These are phyloP conservation scores for Pipistrellus nathusii DNA, from an alignment of 2,797 vertebrate genomes.

Conservation along the genomic window DNA sequence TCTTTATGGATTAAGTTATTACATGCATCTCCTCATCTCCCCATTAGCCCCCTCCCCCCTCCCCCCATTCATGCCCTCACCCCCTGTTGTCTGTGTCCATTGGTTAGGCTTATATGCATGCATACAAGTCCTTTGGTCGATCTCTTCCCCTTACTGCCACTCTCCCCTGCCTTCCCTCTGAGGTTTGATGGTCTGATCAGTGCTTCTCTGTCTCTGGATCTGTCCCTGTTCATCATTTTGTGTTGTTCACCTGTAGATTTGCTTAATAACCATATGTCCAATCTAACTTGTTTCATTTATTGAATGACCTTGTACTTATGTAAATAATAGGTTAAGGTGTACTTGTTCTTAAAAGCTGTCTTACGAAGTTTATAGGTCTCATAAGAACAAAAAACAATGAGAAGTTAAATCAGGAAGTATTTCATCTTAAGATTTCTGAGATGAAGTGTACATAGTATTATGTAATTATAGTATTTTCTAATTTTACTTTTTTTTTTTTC, in stretches of 20 bases:
- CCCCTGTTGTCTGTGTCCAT: too few species aligned
- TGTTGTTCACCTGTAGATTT: background rate
- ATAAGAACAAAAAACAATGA: background rate
- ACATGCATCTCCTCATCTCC: too few species aligned
- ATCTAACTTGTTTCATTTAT: background rate
- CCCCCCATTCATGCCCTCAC: too few species aligned
- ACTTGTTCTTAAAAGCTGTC: slow-evolving; percentile 25
- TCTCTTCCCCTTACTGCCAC: too few species aligned
- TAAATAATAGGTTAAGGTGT: background rate
- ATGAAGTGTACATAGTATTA: slow-evolving; percentile 8
- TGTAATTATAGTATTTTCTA: background rate
- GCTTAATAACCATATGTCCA: background rate
- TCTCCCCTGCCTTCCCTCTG: too few species aligned
- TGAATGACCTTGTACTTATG: background rate
- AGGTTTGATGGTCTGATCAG: too few species aligned
- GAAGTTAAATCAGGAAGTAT: slow-evolving; percentile 23
- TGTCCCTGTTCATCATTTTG: too few species aligned
- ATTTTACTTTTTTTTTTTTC: slow-evolving; percentile 39
- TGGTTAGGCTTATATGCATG: too few species aligned
- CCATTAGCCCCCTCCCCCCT: too few species aligned
- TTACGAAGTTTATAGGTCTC: background rate
- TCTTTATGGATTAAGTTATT: too few species aligned
- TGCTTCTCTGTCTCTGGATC: too few species aligned
- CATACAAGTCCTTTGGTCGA: too few species aligned
- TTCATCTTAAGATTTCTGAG: slow-evolving; percentile 37